Conservation (phyloP, 2,888 invertebrate genomes). For the Tetragnatha montana region DNA sequence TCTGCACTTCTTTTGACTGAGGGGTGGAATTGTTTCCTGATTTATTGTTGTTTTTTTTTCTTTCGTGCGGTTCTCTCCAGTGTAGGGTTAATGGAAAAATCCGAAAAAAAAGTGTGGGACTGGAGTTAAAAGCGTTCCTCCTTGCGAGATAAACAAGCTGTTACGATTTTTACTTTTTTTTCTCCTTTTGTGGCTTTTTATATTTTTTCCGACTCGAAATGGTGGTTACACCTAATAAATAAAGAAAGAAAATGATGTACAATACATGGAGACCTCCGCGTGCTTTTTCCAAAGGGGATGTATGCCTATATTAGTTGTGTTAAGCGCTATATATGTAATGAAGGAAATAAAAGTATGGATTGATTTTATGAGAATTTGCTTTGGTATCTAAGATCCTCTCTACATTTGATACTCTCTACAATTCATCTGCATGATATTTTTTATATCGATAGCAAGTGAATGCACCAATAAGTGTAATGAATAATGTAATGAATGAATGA, state of each 20-base stretch:
- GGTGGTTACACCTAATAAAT: not conserved
- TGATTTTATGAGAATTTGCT: too few relatives aligned
- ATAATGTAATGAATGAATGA: too few relatives aligned
- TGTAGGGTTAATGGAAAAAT: constrained; percentile 51
- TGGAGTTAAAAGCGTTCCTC: constrained; percentile 33
- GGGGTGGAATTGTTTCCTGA: constrained; percentile 20
- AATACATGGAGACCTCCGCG: not conserved
- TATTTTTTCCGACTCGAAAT: not conserved
- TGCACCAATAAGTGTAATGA: too few relatives aligned
- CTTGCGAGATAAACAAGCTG: constrained; percentile 37
- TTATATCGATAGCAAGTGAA: too few relatives aligned
- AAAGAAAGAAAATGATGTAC: not conserved
- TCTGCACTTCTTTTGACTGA: constrained; percentile 18
- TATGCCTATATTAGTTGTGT: not conserved
- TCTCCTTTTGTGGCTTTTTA: not conserved
- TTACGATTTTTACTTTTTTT: constrained; percentile 12
- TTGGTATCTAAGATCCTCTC: too few relatives aligned
- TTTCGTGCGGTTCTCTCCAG: not conserved
- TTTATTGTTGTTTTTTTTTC: constrained; percentile 3
- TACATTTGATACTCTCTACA: too few relatives aligned
- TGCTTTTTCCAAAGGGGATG: not conserved
- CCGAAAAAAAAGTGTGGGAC: constrained; percentile 29
- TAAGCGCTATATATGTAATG: too few relatives aligned
- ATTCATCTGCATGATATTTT: too few relatives aligned
- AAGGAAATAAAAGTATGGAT: too few relatives aligned